phyloP scores from a whole-genome alignment of 1,140 invertebrate genomes.

The Drosophila pseudoananassae region DNA sequence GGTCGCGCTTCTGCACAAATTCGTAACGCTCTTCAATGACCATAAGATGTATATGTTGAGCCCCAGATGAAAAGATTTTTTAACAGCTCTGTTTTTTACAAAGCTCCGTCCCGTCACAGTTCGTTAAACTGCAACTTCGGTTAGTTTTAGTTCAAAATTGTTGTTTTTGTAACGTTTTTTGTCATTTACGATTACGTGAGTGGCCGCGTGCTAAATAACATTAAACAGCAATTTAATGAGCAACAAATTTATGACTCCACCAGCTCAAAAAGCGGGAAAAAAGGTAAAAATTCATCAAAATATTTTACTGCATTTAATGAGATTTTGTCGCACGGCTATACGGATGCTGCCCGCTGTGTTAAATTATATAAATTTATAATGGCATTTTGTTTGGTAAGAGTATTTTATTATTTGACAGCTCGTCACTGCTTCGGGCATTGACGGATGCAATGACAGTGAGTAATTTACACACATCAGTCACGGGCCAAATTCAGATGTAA shows the following conservation, averaged over 20 bases:
- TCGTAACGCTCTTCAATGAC: slow-evolving; percentile 60
- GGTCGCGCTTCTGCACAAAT: slow-evolving; percentile 45
- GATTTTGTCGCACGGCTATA: slow-evolving; percentile 26
- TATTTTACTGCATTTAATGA: slow-evolving; percentile 51
- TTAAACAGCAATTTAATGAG: slow-evolving; percentile 65
- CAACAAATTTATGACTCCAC: slow-evolving; percentile 61
- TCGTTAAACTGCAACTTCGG: slow-evolving; percentile 52
- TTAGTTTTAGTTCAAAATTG: slow-evolving; percentile 39
- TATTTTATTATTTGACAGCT: slow-evolving; percentile 50
- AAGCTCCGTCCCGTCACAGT: slow-evolving; percentile 41
- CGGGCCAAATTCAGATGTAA: slow-evolving; percentile 11
- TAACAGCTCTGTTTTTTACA: slow-evolving; percentile 14
- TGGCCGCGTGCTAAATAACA: slow-evolving; percentile 58
- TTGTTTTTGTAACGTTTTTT: slow-evolving; percentile 32
- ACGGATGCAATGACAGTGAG: slow-evolving; percentile 46
- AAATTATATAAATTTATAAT: slow-evolving; percentile 67
- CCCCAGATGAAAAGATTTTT: slow-evolving; percentile 23
- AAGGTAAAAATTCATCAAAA: slow-evolving; percentile 49
- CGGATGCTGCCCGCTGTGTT: slow-evolving; percentile 22
- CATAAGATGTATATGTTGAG: slow-evolving; percentile 54
- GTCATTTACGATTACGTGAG: slow-evolving; percentile 73
- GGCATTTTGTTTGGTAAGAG: slow-evolving; percentile 26
- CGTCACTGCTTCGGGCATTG: slow-evolving; percentile 18
- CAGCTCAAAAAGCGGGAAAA: slow-evolving; percentile 2
- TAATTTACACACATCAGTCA: slow-evolving; percentile 27